A percentile compares a stretch with the other conserved stretches of the same genome.
phyloP scores from a whole-genome alignment of 37 sponge, comb jelly and placozoan species.

The Bolinopsis microptera region DNA sequence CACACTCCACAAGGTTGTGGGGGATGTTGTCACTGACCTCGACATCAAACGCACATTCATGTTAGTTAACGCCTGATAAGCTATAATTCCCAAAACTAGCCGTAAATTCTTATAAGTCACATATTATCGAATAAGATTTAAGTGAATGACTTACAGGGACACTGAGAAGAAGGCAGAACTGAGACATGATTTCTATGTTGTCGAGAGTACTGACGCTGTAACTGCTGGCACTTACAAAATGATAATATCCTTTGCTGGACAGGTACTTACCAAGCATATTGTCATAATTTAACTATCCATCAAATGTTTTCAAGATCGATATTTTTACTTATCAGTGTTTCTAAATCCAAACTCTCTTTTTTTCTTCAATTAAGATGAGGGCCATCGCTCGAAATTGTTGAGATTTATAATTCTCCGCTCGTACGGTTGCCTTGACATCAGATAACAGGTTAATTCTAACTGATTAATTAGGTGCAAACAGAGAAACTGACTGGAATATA shows the following conservation, averaged over 20 bases:
- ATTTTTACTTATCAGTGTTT: neutral
- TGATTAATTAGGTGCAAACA: conserved; percentile 33
- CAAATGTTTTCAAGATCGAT: neutral
- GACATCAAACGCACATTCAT: conserved; percentile 19
- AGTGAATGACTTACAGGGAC: conserved; percentile 6
- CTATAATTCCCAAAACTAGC: too few species aligned
- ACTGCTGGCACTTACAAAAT: neutral
- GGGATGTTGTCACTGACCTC: neutral
- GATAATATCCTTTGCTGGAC: conserved; percentile 6
- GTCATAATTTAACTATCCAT: neutral
- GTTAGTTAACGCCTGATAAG: neutral
- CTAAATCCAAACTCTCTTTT: too few species aligned
- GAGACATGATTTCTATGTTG: conserved; percentile 51
- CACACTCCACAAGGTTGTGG: neutral
- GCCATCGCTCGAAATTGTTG: too few species aligned
- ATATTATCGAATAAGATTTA: too few species aligned
- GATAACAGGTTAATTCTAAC: too few species aligned
- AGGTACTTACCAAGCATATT: neutral
- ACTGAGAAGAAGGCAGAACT: neutral
- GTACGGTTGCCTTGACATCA: too few species aligned
- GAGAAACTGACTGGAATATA: conserved; percentile 20
- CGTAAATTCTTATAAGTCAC: too few species aligned
- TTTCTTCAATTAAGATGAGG: neutral
- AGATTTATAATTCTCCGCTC: too few species aligned
- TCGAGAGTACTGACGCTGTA: neutral